Conservation (phyloP, 1,140 invertebrate genomes). For the Brachionus angularis region DNA sequence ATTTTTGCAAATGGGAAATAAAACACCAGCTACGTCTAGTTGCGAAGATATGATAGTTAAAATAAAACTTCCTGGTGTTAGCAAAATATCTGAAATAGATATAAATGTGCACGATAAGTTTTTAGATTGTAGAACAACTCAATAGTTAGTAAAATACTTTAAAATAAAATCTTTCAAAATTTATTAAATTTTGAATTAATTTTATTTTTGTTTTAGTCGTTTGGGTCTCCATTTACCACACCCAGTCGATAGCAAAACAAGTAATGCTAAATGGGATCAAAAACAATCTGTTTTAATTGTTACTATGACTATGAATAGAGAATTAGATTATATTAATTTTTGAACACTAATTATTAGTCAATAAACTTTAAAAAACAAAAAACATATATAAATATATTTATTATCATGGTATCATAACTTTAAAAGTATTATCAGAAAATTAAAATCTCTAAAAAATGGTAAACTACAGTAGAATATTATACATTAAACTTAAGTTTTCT, state of each 20-base stretch:
- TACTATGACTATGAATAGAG: conserved; percentile 67
- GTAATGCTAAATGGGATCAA: conserved; percentile 73
- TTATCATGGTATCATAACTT: too few relatives aligned
- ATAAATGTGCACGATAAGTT: conserved; percentile 68
- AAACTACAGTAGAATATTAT: too few relatives aligned
- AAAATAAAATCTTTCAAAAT: too few relatives aligned
- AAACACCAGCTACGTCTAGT: conserved; percentile 73
- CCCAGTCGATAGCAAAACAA: conserved; percentile 70
- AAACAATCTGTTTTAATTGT: conserved; percentile 66
- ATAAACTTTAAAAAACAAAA: too few relatives aligned
- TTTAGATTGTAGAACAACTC: conserved; percentile 65
- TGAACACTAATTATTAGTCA: too few relatives aligned
- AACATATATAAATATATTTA: too few relatives aligned
- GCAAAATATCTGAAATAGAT: conserved; percentile 64
- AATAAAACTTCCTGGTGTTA: conserved; percentile 69
- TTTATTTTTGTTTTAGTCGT: conserved; percentile 49
- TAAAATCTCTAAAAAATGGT: too few relatives aligned
- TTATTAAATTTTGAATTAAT: not conserved
- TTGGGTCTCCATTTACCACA: conserved; percentile 72
- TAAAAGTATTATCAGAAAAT: too few relatives aligned
- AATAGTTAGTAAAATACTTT: conserved; percentile 59
- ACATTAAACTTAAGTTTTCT: too few relatives aligned
- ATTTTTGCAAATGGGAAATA: conserved; percentile 77
- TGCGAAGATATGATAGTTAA: conserved; percentile 77
- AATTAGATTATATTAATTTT: conserved; percentile 78